Base-by-base conservation (phyloP, 2,113 vertebrate genomes). In the Siniperca chuatsi region DNA sequence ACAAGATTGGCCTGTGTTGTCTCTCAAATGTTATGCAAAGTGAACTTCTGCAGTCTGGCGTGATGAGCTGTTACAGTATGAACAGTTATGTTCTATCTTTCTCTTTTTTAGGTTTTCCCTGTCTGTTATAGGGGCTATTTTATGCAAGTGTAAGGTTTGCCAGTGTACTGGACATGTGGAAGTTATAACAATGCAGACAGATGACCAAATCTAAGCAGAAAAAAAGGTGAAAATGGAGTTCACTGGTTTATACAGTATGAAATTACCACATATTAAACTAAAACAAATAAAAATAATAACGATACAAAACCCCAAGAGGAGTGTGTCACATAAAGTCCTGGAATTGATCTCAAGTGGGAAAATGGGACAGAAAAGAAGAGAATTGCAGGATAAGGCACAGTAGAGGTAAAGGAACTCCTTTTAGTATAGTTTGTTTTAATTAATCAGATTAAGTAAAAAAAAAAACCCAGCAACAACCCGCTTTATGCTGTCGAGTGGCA, bases 401-500 rank as follows among this genome's bases (percentile, higher is more conserved):
- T 4, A 37, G 35, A 75, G 7, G 68, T 62, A 73, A 67, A 70
- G 16, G 29, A 69, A 69, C 37, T 75, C 83, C 7, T 82, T 82
- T 90, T 91, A 78, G 84, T 91, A 89, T 73, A 88, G 90, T 84
- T 94, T 89, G 92, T 88, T 93, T 93, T 88, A 92, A 95, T 92
- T 90, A 96, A 93, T 91, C 92, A 92, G 86, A 93, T 93, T 89
- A 93, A 91, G 82, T 89, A 88, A 89, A 75, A 90, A 55, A 74
- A 91, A 55, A 75, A 55, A 64, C 71, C 91, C 79, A 88, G 87
- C 90, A 75, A 84, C 69, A 83, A 52, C 91, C 83, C 88, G 95
- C 92, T 92, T 94, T 83, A 82, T 92, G 85, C 82, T 95, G 95
- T 93, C 83, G 81, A 94, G 91, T 94, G 93, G 91, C 92, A 91